phyloP scores from a whole-genome alignment of 1,140 invertebrate genomes.

The Ctenoplectra terminalis region DNA sequence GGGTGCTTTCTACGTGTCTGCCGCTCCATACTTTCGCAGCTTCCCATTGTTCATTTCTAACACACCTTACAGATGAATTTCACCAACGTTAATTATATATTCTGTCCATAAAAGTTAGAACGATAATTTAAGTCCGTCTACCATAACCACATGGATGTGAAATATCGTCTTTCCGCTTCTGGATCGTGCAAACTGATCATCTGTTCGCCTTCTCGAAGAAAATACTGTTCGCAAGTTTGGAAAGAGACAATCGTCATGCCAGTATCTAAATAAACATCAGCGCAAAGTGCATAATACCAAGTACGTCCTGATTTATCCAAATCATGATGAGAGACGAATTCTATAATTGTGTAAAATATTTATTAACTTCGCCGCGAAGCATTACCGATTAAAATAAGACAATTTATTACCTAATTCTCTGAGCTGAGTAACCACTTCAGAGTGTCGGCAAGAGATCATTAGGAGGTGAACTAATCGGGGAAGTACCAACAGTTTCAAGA shows the following conservation, averaged over 20 bases:
- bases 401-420: slow-evolving; percentile 77
- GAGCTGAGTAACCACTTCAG: slow-evolving; percentile 76
- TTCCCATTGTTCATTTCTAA: slow-evolving; percentile 78
- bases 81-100: no score
- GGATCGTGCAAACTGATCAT: slow-evolving; percentile 74
- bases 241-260: slow-evolving; percentile 78
- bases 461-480: slow-evolving; percentile 78
- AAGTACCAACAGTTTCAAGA: slow-evolving; percentile 75
- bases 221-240: slow-evolving; percentile 77
- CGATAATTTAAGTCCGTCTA: slow-evolving; percentile 23
- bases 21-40: slow-evolving; percentile 70
- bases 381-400: not conserved
- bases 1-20: slow-evolving; percentile 53
- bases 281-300: slow-evolving; percentile 83
- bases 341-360: slow-evolving; percentile 47
- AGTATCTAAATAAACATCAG: slow-evolving; percentile 82
- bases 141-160: slow-evolving; percentile 81
- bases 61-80: slow-evolving; percentile 65
- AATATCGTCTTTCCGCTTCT: slow-evolving; percentile 76
- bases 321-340: slow-evolving; percentile 76
- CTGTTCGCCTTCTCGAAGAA: slow-evolving; percentile 74
- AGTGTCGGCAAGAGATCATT: slow-evolving; percentile 74
- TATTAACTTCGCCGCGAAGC: not conserved
- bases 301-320: slow-evolving; percentile 81
- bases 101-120: not conserved